Conservation (phyloP, 1,140 invertebrate genomes). For the Drosophila sp. region DNA sequence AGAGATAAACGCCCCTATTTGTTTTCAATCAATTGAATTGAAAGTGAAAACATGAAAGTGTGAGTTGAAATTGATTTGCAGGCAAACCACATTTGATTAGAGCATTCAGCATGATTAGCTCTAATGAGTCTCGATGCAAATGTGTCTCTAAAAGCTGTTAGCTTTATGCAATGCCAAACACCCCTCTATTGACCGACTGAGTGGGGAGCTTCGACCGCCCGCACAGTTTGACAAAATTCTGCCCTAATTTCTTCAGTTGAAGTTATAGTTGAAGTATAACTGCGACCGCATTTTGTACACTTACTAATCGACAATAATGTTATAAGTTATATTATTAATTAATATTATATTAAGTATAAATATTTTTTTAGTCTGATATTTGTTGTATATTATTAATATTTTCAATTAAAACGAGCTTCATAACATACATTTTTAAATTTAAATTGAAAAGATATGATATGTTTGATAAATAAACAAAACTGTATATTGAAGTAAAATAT, state of each 20-base stretch:
- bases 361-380: too few relatives aligned
- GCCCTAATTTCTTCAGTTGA: conserved; percentile 50
- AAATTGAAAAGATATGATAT: too few relatives aligned
- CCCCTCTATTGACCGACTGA: conserved; percentile 3
- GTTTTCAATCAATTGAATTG: conserved; percentile 68
- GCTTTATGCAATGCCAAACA: conserved; percentile 51
- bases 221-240: conserved; percentile 54
- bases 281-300: conserved; percentile 23
- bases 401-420: too few relatives aligned
- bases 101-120: conserved; percentile 71
- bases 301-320: background rate
- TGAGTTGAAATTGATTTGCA: conserved; percentile 73
- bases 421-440: too few relatives aligned
- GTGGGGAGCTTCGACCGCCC: conserved; percentile 9
- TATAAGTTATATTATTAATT: background rate
- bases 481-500: too few relatives aligned
- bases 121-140: conserved; percentile 52
- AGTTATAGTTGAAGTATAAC: conserved; percentile 48
- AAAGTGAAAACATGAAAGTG: conserved; percentile 79
- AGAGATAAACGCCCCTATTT: conserved; percentile 29
- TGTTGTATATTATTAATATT: too few relatives aligned
- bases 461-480: too few relatives aligned
- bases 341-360: background rate
- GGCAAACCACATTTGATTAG: conserved; percentile 70
- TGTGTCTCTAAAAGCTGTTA: conserved; percentile 12